Percentiles rank a stretch among this genome's conserved stretches.
Conservation (phyloP, 2,113 vertebrate genomes). For the Fregata magnificens region DNA sequence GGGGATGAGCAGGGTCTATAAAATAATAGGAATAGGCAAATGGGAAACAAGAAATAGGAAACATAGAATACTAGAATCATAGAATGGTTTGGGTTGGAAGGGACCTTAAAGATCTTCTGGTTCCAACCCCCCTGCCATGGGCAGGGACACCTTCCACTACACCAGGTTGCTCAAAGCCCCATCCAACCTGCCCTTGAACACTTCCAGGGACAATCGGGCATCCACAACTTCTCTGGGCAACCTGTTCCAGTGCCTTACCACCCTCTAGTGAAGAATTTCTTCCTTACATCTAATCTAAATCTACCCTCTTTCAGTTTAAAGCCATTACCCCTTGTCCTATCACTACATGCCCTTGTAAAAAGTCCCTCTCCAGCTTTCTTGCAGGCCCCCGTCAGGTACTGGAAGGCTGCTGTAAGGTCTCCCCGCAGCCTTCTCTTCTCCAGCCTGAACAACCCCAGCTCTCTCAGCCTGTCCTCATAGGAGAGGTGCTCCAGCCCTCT, state of each 20-base stretch:
- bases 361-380: neutral
- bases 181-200: neutral
- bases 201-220: neutral
- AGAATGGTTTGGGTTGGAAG: neutral
- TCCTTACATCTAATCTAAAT: neutral
- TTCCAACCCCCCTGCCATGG: neutral
- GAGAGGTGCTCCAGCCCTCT: neutral
- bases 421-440: neutral
- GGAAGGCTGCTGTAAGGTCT: neutral
- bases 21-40: neutral
- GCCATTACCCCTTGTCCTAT: neutral
- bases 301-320: neutral
- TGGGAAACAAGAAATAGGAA: neutral
- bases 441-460: neutral
- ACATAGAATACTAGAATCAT: neutral
- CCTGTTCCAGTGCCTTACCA: neutral
- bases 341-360: neutral
- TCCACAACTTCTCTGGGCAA: neutral
- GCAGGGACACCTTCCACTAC: neutral
- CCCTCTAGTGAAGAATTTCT: neutral
- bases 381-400: neutral
- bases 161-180: neutral
- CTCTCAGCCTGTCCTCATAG: neutral
- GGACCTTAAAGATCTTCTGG: neutral
- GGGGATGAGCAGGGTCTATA: neutral